Percentiles rank a stretch among this genome's conserved stretches.
phyloP scores from a whole-genome alignment of 1,140 invertebrate species.

The Zaprionus camerounensis region DNA sequence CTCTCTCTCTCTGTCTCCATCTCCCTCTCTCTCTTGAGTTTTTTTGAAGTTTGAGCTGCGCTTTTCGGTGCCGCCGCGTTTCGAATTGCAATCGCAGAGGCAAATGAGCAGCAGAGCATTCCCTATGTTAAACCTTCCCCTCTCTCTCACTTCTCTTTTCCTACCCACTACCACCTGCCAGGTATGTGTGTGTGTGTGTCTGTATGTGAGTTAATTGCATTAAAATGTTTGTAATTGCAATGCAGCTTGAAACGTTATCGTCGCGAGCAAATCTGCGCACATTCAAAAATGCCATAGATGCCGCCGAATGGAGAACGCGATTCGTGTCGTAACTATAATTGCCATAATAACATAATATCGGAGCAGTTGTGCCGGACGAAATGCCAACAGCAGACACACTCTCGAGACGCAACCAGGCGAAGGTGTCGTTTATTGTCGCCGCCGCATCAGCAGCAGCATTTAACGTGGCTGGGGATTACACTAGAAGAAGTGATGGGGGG shows the following conservation, averaged over 20 bases:
- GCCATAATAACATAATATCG: constrained; percentile 82
- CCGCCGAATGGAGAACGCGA: constrained; percentile 57
- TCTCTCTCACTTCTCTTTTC: background rate
- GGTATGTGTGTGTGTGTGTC: constrained; percentile 46
- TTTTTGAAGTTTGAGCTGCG: constrained; percentile 43
- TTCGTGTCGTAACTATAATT: constrained; percentile 77
- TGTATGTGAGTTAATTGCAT: constrained; percentile 72
- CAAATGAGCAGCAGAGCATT: constrained; percentile 60
- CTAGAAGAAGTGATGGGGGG: background rate
- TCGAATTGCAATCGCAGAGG: constrained; percentile 59
- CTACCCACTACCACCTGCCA: constrained; percentile 26
- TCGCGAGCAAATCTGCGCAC: constrained; percentile 35
- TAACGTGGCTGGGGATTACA: constrained; percentile 18
- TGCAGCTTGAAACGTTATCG: constrained; percentile 42
- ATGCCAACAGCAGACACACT: constrained; percentile 15
- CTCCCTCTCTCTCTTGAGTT: background rate
- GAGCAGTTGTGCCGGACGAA: constrained; percentile 18
- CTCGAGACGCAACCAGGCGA: constrained; percentile 7
- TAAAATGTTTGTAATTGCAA: constrained; percentile 83
- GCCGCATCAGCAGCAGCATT: constrained; percentile 15
- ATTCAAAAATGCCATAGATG: constrained; percentile 74
- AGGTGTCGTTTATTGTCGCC: constrained; percentile 70
- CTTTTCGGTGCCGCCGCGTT: constrained; percentile 50
- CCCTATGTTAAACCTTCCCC: background rate
- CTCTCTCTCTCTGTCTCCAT: background rate